Evolutionary conservation across 2,888 invertebrate species (phyloP).

Genomic region (Priocnemis perturbator): DNA sequence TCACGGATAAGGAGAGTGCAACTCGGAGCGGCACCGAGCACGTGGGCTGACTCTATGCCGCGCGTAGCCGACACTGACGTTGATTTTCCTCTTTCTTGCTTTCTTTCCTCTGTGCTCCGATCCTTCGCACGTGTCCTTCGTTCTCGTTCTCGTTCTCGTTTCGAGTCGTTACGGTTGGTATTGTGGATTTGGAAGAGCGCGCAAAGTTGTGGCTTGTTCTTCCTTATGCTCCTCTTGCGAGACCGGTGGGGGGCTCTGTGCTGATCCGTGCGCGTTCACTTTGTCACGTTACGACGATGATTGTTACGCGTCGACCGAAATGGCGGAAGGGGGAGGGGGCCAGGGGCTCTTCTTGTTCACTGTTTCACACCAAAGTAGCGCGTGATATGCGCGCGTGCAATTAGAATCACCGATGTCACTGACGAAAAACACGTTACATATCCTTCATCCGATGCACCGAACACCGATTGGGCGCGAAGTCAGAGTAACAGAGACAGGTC

Average conservation of each 20-base stretch:
- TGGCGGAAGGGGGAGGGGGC: too few relatives aligned
- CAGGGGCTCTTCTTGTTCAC: slow-evolving; percentile 3
- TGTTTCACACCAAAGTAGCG: slow-evolving; percentile 29
- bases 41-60: slow-evolving; percentile 36
- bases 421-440: slow-evolving; percentile 38
- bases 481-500: slow-evolving; percentile 19
- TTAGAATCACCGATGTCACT: slow-evolving; percentile 42
- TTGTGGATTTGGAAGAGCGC: too few relatives aligned
- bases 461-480: slow-evolving; percentile 31
- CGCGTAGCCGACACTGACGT: too few relatives aligned
- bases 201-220: too few relatives aligned
- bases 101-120: too few relatives aligned
- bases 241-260: slow-evolving; percentile 14
- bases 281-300: slow-evolving; percentile 15
- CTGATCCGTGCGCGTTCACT: slow-evolving; percentile 12
- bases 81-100: too few relatives aligned
- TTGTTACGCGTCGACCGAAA: too few relatives aligned
- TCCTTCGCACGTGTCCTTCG: too few relatives aligned
- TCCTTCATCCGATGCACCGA: slow-evolving; percentile 26
- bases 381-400: slow-evolving; percentile 20
- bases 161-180: too few relatives aligned
- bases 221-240: background rate
- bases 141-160: too few relatives aligned
- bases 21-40: slow-evolving; percentile 35
- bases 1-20: slow-evolving; percentile 23